A percentile compares a stretch with the other conserved stretches of the same genome.
These are phyloP conservation scores for Dryobota labecula DNA, from an alignment of 2,888 invertebrate species.

Conservation along the genomic window DNA sequence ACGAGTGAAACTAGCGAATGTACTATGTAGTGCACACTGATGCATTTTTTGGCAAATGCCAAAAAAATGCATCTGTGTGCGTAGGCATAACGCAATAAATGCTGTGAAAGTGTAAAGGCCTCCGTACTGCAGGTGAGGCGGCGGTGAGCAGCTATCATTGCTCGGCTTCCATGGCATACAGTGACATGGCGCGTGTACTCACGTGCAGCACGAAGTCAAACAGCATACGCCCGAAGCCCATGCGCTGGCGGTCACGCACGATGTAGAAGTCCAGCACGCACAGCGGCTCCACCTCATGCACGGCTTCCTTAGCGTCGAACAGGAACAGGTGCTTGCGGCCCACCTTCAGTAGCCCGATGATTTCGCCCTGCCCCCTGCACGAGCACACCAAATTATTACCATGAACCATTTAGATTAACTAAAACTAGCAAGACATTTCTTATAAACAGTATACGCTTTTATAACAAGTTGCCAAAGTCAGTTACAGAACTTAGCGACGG, in stretches of 20 bases:
- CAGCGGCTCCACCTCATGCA: slow-evolving; percentile 95
- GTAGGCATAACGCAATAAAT: no score
- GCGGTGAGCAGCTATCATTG: not conserved
- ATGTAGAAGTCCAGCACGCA: slow-evolving; percentile 99
- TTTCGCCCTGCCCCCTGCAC: slow-evolving; percentile 91
- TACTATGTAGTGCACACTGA: no score
- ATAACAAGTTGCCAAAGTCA: no score
- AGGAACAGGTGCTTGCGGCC: slow-evolving; percentile 97
- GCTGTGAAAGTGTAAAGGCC: no score
- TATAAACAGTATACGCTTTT: no score
- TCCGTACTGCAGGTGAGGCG: not conserved
- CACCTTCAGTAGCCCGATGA: slow-evolving; percentile 97
- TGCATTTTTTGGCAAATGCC: no score
- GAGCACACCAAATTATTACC: not conserved
- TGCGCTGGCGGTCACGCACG: slow-evolving; percentile 95
- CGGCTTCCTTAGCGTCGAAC: slow-evolving; percentile 92
- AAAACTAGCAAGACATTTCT: no score
- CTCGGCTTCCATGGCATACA: not conserved
- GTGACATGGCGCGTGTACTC: slow-evolving; percentile 63
- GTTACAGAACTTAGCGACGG: no score
- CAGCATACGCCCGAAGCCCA: slow-evolving; percentile 95
- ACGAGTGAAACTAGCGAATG: no score
- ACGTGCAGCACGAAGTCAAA: slow-evolving; percentile 97
- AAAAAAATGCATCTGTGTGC: no score
- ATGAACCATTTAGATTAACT: no score